Conservation (phyloP, 2,888 invertebrate genomes). For the Diachrysia chrysitis region DNA sequence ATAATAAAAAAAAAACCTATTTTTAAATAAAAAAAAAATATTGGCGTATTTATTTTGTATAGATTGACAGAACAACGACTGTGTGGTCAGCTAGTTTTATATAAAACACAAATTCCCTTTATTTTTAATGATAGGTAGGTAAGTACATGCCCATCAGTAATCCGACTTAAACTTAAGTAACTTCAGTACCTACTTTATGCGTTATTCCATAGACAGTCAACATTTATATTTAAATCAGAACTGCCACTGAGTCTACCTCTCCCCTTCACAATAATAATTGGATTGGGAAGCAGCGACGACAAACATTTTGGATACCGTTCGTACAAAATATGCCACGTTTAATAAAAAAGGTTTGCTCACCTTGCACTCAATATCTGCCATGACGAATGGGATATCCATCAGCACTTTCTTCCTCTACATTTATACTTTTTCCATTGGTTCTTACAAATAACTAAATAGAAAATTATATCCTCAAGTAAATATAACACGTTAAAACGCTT, state of each 20-base stretch:
- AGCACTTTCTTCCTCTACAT: neutral
- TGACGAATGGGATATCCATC: constrained; percentile 11
- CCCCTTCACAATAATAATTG: neutral
- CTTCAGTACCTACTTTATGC: constrained; percentile 18
- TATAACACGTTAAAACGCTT: constrained; percentile 20
- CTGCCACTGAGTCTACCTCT: neutral
- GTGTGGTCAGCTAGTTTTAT: too few species aligned
- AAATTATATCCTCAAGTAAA: neutral
- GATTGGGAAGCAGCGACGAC: constrained; percentile 5
- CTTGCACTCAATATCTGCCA: constrained; percentile 14
- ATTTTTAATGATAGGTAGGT: too few species aligned
- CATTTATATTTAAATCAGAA: constrained; percentile 16
- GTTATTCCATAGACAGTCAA: constrained; percentile 18
- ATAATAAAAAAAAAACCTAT: too few species aligned
- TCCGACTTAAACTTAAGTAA: constrained; percentile 27
- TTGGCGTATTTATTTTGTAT: too few species aligned
- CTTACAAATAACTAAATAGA: neutral
- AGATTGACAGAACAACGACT: too few species aligned
- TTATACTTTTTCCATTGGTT: too few species aligned
- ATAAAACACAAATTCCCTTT: neutral
- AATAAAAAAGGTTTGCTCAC: constrained; percentile 37
- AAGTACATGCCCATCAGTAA: neutral
- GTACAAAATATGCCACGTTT: constrained; percentile 22
- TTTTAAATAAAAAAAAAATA: too few species aligned
- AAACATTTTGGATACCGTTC: constrained; percentile 15